Evolutionary conservation across 2,797 vertebrate genomes (phyloP).

Genomic region (Salarias fasciatus): DNA sequence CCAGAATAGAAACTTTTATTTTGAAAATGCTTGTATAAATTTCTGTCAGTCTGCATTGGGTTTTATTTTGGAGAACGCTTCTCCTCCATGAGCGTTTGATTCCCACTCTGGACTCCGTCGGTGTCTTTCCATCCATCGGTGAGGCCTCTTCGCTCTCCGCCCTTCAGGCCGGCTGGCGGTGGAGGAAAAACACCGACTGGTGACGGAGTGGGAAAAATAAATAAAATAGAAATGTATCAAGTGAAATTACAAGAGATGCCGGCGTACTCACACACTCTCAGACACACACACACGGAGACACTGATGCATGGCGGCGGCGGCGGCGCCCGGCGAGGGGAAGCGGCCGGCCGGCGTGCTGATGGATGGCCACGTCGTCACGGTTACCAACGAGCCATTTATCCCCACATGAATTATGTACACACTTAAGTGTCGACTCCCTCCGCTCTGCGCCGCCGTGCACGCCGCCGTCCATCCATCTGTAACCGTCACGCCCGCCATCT

Average conservation of each 20-base stretch:
- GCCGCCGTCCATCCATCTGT: slow-evolving; percentile 47
- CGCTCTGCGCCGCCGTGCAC: slow-evolving; percentile 6
- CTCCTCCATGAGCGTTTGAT: too few species aligned
- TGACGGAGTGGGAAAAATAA: too few species aligned
- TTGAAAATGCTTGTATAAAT: too few species aligned
- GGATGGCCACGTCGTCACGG: slow-evolving; percentile 60
- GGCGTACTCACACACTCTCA: not conserved
- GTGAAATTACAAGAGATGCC: slow-evolving; percentile 10
- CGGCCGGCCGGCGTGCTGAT: slow-evolving; percentile 38
- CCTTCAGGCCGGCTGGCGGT: too few species aligned
- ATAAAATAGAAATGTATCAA: not conserved
- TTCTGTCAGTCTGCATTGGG: too few species aligned
- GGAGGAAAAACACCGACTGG: too few species aligned
- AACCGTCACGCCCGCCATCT: slow-evolving; percentile 51
- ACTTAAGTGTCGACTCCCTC: slow-evolving; percentile 34
- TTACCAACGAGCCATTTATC: slow-evolving; percentile 57
- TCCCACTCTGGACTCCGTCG: too few species aligned
- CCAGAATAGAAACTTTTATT: too few species aligned
- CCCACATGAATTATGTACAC: slow-evolving; percentile 61
- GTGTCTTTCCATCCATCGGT: too few species aligned
- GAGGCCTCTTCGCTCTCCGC: too few species aligned
- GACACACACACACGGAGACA: not conserved
- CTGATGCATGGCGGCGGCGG: not conserved
- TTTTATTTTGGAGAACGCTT: too few species aligned
- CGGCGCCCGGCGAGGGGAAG: not conserved